Evolutionary conservation across 2,797 vertebrate species (phyloP).

Genomic region (Rhinoraja longicauda): DNA sequence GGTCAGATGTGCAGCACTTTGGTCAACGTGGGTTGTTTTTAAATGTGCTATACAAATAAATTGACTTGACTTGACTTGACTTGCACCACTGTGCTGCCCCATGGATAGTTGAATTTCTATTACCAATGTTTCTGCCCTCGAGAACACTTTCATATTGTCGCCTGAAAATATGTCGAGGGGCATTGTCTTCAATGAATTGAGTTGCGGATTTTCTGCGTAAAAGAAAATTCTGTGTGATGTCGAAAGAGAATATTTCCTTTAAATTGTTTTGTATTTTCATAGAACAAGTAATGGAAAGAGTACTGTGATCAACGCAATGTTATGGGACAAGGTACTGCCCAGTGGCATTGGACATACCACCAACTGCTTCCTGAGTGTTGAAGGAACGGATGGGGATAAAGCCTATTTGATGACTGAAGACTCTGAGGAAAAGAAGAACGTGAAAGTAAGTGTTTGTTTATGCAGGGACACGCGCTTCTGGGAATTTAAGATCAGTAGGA

Average conservation of each 20-base stretch:
- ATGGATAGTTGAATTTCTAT: background rate
- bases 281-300: slow-evolving; percentile 98
- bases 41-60: no score
- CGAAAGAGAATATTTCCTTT: background rate
- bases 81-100: no score
- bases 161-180: background rate
- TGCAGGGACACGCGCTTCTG: background rate
- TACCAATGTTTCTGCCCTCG: background rate
- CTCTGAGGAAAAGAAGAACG: slow-evolving; percentile 90
- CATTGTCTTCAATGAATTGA: background rate
- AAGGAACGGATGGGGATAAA: slow-evolving; percentile 89
- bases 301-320: slow-evolving; percentile 93
- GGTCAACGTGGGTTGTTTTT: no score
- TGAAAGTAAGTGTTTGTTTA: slow-evolving; percentile 69
- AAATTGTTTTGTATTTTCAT: slow-evolving; percentile 34
- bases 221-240: background rate
- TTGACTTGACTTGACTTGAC: no score
- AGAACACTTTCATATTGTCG: background rate
- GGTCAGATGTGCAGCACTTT: no score
- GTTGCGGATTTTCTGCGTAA: background rate
- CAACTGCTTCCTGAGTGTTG: slow-evolving; percentile 96
- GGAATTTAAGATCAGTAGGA: background rate
- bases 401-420: slow-evolving; percentile 94
- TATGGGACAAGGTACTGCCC: slow-evolving; percentile 90
- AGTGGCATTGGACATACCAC: slow-evolving; percentile 97